Evolutionary conservation across 2,113 vertebrate species (phyloP).

Genomic region (Oenanthe oenanthe): DNA sequence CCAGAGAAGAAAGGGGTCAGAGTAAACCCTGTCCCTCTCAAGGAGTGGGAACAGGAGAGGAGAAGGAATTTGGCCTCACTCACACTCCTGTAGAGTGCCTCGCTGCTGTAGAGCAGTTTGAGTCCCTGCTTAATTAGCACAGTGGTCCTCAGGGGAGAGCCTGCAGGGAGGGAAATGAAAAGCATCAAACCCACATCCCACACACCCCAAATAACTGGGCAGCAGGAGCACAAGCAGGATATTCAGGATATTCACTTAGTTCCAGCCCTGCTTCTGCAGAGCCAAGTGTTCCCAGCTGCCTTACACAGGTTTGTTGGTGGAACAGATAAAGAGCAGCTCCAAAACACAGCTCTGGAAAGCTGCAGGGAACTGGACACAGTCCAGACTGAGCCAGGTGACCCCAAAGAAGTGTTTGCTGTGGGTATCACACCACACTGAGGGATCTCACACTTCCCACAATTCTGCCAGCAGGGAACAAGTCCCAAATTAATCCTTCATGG

Average conservation of each 20-base stretch:
- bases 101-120: conserved; percentile 34
- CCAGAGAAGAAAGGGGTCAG: background rate
- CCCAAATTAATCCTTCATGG: background rate
- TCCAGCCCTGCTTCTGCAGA: background rate
- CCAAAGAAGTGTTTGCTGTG: background rate
- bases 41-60: background rate
- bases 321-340: accelerated
- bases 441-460: background rate
- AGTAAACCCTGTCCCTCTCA: background rate
- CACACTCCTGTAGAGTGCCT: conserved; percentile 33
- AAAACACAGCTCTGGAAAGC: background rate
- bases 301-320: background rate
- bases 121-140: conserved; percentile 50
- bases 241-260: accelerated
- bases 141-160: conserved; percentile 10
- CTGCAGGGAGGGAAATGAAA: conserved; percentile 12
- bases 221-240: background rate
- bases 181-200: background rate
- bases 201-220: background rate
- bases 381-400: background rate
- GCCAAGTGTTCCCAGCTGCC: background rate
- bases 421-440: background rate
- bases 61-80: background rate
- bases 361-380: background rate
- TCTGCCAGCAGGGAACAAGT: background rate